These are phyloP conservation scores for Caligus rogercresseyi DNA, from an alignment of 1,140 invertebrate genomes.

Conservation along the genomic window DNA sequence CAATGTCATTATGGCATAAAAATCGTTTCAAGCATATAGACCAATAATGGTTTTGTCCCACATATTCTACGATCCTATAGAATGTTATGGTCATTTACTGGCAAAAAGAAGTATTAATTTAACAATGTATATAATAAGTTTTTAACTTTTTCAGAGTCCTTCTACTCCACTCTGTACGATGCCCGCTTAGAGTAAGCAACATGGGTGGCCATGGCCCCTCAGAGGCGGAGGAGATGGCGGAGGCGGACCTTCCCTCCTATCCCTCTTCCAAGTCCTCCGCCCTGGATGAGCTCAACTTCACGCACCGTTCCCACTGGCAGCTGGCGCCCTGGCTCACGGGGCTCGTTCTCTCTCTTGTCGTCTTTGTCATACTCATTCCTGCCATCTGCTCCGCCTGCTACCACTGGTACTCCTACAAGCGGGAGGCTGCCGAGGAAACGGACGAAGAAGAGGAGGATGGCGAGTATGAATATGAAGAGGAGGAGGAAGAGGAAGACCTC, in stretches of 20 bases:
- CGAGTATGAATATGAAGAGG: neutral
- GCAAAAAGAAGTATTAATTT: too few species aligned
- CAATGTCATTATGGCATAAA: too few species aligned
- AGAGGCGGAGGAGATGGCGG: too few species aligned
- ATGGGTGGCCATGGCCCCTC: too few species aligned
- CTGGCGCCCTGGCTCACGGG: constrained; percentile 4
- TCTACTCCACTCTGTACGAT: too few species aligned
- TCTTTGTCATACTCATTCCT: constrained; percentile 11
- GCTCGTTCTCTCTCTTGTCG: constrained; percentile 1
- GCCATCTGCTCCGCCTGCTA: constrained; percentile 15
- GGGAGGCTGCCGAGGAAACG: neutral
- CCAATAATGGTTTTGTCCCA: too few species aligned
- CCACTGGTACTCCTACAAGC: constrained; percentile 10
- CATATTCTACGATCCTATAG: too few species aligned
- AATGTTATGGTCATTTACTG: too few species aligned
- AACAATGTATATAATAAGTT: too few species aligned
- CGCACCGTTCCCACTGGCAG: neutral
- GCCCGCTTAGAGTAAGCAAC: too few species aligned
- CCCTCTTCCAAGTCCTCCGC: neutral
- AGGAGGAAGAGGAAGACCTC: neutral
- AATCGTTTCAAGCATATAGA: too few species aligned
- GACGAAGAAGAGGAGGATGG: neutral
- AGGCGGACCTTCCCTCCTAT: neutral
- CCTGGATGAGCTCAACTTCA: neutral
- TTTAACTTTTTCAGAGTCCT: too few species aligned